These are phyloP conservation scores for Patiria miniata DNA, from an alignment of 35 echinoderm and acorn worm species.

Conservation along the genomic window DNA sequence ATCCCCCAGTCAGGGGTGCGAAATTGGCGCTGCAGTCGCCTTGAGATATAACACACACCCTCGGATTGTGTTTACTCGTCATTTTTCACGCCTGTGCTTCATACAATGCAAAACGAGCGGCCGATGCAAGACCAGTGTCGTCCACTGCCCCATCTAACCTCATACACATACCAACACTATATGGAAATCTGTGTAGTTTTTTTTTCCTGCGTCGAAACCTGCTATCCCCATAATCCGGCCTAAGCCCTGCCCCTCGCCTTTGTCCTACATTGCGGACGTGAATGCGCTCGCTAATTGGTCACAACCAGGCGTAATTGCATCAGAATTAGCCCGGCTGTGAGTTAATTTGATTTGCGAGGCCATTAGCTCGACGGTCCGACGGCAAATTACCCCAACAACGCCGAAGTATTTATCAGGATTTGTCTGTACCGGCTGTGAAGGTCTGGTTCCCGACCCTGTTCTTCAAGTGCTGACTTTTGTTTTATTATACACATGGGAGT, in stretches of 20 bases:
- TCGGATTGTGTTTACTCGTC: background rate
- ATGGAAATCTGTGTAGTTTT: no score
- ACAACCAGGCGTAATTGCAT: conserved; percentile 6
- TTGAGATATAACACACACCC: background rate
- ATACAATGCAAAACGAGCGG: no score
- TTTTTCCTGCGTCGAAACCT: no score
- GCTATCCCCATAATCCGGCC: no score
- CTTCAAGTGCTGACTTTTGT: background rate
- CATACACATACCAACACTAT: no score
- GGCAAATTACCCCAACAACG: no score
- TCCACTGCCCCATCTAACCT: no score
- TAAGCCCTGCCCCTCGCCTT: background rate
- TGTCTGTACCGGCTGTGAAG: background rate
- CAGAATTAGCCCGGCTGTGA: conserved; percentile 4
- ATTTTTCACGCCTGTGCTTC: background rate
- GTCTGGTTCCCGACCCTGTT: background rate
- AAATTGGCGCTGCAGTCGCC: background rate
- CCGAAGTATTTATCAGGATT: no score
- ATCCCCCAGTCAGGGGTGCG: background rate
- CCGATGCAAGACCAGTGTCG: no score
- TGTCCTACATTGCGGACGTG: no score
- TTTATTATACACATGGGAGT: background rate
- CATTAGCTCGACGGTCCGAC: background rate
- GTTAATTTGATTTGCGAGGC: conserved; percentile 21
- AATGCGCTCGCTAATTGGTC: background rate